Evolutionary conservation across 2,888 invertebrate species (phyloP).

Genomic region (Alitta virens): DNA sequence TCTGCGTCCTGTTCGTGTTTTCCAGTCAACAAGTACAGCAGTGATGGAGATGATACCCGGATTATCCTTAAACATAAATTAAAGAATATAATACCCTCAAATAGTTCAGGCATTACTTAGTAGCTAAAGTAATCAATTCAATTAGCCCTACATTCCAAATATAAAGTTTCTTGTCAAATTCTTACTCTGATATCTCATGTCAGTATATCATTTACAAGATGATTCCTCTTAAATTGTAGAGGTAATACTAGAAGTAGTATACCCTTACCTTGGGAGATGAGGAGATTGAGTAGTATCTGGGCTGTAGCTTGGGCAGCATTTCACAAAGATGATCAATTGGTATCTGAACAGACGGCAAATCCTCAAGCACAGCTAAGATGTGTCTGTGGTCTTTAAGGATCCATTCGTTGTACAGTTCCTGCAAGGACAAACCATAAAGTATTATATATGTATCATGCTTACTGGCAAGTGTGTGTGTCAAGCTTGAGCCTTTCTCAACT

Average conservation of each 20-base stretch:
- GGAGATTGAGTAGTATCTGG: constrained; percentile 89
- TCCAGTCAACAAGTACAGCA: constrained; percentile 92
- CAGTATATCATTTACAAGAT: background rate
- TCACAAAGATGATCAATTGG: constrained; percentile 94
- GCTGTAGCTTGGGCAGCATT: constrained; percentile 86
- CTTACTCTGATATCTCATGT: too few species aligned
- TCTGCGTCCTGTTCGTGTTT: constrained; percentile 77
- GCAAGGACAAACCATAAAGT: constrained; percentile 3
- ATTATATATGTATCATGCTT: background rate
- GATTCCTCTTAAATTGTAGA: background rate
- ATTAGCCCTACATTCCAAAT: background rate
- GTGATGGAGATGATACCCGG: constrained; percentile 90
- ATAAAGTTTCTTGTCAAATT: background rate
- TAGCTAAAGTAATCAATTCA: background rate
- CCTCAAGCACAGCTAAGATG: constrained; percentile 92
- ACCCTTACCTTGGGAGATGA: constrained; percentile 69
- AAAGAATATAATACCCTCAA: background rate
- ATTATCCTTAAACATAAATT: constrained; percentile 72
- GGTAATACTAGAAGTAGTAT: background rate
- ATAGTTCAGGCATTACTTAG: background rate
- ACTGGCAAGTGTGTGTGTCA: too few species aligned
- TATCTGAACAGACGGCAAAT: constrained; percentile 87
- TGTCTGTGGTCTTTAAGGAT: constrained; percentile 81
- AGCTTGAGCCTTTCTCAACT: too few species aligned
- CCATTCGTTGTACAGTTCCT: constrained; percentile 81